A percentile compares a stretch with the other conserved stretches of the same genome.
Conservation (phyloP, 2,888 invertebrate genomes). For the Lydus trimaculatus region DNA sequence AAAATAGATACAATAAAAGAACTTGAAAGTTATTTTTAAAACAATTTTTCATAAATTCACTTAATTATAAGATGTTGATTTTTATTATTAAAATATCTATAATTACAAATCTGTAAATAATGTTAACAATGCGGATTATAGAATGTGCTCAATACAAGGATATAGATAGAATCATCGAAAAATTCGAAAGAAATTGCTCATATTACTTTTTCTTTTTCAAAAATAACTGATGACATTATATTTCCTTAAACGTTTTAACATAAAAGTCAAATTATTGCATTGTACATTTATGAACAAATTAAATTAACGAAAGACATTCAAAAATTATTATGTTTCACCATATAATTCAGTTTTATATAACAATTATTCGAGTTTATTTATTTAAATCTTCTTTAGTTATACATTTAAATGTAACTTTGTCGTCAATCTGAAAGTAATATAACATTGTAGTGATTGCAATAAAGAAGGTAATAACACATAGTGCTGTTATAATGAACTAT, state of each 20-base stretch:
- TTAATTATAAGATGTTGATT: neutral
- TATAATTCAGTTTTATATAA: too few species aligned
- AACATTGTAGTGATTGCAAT: too few species aligned
- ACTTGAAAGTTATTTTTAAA: neutral
- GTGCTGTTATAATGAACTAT: too few species aligned
- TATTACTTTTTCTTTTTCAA: neutral
- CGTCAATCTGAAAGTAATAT: too few species aligned
- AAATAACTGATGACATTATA: neutral
- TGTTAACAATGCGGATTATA: neutral
- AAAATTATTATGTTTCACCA: too few species aligned
- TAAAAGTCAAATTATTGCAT: too few species aligned
- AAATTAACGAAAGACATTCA: too few species aligned
- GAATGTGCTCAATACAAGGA: neutral
- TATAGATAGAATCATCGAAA: neutral
- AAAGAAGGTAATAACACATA: too few species aligned
- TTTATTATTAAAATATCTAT: neutral
- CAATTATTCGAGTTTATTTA: too few species aligned
- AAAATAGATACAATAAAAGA: neutral
- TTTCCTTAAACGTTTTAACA: neutral
- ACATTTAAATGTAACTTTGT: too few species aligned
- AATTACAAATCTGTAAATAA: neutral
- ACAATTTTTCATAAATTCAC: neutral
- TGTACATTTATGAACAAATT: too few species aligned
- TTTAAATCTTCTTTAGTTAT: too few species aligned
- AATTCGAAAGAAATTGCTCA: neutral